Conservation (phyloP, 1,140 invertebrate genomes). For the Brachionus sp. region DNA sequence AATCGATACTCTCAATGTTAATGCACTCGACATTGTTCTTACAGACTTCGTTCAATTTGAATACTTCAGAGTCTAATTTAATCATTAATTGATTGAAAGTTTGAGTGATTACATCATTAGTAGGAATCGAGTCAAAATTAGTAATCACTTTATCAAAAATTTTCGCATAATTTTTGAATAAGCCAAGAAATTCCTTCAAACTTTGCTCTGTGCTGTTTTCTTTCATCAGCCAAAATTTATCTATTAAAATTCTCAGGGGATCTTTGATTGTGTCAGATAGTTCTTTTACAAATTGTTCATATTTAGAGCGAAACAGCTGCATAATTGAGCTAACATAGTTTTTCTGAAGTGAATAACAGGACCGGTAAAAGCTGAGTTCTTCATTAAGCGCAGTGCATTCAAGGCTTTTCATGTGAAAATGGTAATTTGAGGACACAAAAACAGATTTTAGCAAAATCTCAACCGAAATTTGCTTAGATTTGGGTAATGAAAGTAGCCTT, state of each 20-base stretch:
- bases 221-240: constrained; percentile 28
- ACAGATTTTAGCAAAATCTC: constrained; percentile 18
- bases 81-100: constrained; percentile 5
- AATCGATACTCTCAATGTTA: constrained; percentile 2
- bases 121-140: constrained; percentile 16
- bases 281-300: constrained; percentile 13
- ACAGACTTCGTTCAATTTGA: background rate
- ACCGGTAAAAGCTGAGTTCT: background rate
- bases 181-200: constrained; percentile 35
- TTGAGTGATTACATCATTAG: background rate
- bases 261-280: background rate
- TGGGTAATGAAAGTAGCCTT: background rate
- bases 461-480: constrained; percentile 17
- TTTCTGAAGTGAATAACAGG: background rate
- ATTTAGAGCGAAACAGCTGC: background rate
- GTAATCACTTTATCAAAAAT: background rate
- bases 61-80: constrained; percentile 1
- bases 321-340: background rate
- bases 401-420: constrained; percentile 20
- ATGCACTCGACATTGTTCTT: background rate
- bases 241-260: background rate
- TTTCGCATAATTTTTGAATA: constrained; percentile 26
- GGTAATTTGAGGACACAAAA: constrained; percentile 16
- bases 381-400: constrained; percentile 1
- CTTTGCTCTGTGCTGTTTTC: constrained; percentile 23